phyloP scores from a whole-genome alignment of 1,140 invertebrate genomes.

The Micrasema longulum region DNA sequence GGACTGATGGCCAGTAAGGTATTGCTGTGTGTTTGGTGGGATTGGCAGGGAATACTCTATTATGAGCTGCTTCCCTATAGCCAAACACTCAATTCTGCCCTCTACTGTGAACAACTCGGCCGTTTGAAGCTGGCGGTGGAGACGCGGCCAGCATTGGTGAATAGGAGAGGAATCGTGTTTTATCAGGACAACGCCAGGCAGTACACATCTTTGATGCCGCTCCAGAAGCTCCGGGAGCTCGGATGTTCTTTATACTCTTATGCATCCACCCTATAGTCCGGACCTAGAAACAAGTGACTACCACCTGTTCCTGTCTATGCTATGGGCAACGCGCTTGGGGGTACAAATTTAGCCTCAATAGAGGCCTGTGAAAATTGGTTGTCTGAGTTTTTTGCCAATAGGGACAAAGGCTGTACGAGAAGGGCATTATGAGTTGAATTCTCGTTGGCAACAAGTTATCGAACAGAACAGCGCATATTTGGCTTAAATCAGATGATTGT shows the following conservation, averaged over 20 bases:
- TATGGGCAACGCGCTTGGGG: constrained; percentile 14
- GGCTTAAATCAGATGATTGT: constrained; percentile 11
- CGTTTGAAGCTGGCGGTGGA: no score
- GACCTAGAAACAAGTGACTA: no score
- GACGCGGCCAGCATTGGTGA: no score
- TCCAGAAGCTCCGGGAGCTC: background rate
- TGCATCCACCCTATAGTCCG: no score
- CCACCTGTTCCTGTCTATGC: no score
- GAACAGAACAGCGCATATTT: constrained; percentile 19
- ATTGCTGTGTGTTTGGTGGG: constrained; percentile 1
- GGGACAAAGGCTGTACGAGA: constrained; percentile 20
- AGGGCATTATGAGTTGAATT: no score
- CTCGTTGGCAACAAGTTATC: constrained; percentile 20
- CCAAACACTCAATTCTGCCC: no score
- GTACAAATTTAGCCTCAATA: constrained; percentile 24
- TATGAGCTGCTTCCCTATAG: background rate
- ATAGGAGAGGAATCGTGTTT: no score
- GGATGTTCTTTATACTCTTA: no score
- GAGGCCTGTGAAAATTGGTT: constrained; percentile 23
- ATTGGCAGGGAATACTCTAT: background rate
- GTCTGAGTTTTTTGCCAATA: constrained; percentile 23
- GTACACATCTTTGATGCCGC: constrained; percentile 1
- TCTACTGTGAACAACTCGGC: no score
- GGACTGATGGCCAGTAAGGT: no score
- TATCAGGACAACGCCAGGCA: background rate